phyloP scores from a whole-genome alignment of 2,888 invertebrate genomes.

The Aricia artaxerxes region DNA sequence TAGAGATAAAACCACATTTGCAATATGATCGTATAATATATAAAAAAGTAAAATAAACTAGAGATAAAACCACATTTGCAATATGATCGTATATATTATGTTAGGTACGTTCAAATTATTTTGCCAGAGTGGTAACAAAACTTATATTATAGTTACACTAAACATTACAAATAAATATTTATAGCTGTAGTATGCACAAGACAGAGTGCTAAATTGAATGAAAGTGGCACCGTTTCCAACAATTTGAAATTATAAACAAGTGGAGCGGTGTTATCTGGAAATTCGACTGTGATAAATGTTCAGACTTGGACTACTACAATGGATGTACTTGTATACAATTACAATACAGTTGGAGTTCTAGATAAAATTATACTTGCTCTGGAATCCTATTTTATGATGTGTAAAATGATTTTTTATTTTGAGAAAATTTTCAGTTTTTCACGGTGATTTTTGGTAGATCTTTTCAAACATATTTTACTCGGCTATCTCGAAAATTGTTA shows the following conservation, averaged over 20 bases:
- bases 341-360: slow-evolving; percentile 39
- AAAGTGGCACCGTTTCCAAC: slow-evolving; percentile 29
- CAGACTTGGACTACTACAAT: slow-evolving; percentile 33
- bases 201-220: slow-evolving; percentile 10
- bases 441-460: too few relatives aligned
- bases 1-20: neutral
- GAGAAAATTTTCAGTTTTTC: neutral
- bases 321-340: slow-evolving; percentile 36
- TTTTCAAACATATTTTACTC: neutral
- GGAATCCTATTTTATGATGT: neutral
- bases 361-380: slow-evolving; percentile 39
- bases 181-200: slow-evolving; percentile 7
- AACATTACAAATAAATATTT: neutral
- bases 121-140: too few relatives aligned
- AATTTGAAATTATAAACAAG: slow-evolving; percentile 67
- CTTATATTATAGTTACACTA: too few relatives aligned
- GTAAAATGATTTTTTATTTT: neutral
- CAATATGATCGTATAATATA: too few relatives aligned
- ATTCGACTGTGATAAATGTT: slow-evolving; percentile 44
- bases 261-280: slow-evolving; percentile 44
- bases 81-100: too few relatives aligned
- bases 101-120: too few relatives aligned
- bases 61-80: too few relatives aligned
- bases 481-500: too few relatives aligned
- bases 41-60: too few relatives aligned